Base-by-base conservation (phyloP, 2,113 vertebrate genomes). In the Hypocryptadius cinnamomeus region DNA sequence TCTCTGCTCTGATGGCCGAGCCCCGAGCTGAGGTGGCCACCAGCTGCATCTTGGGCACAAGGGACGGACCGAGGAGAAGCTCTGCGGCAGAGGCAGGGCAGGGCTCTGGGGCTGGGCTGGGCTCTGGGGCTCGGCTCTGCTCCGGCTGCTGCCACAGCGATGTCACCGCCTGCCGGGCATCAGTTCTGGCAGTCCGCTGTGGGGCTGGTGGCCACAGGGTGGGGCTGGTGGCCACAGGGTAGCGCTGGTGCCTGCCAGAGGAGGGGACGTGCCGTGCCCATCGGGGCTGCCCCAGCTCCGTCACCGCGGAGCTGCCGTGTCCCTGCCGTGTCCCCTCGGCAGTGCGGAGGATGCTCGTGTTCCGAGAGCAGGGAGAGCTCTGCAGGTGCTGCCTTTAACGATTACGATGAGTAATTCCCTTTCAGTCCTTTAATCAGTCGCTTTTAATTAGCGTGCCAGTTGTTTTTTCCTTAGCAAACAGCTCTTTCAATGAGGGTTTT, bases 401-500 rank as follows among this genome's bases (percentile, higher is more conserved):
- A 56, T 77, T 63, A 63, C 19, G 69, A 92, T 94, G 89, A 96
- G 68, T 94, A 96, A 96, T 92, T 82, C 88, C 71, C 79, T 91
- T 87, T 79, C 81, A 89, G 57, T 66, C 61, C 74, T 93, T 89
- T 95, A 94, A 94, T 88, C 90, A 95, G 73, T 72, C 81, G 73
- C 80, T 91, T 94, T 81, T 93, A 94, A 96, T 92, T 94, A 94
- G 71, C 5, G 42, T 39, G 92, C 59, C 88, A 91, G 90, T 83
- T 91, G 92, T 74, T 91, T 93, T 87, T 93, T 82, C 79, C 70
- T 87, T 56, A 65, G 91, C 71, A 92, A 96, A 92, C 65, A 73
- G 83, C 57, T 89, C 93, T 89, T 91, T 91, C 72, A 89, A 48
- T 69, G 53, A 77, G 45, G 39, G 60, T 13, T 87, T 92, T 83